Conservation (phyloP, 2,888 invertebrate species). For the Agrotis segetum region DNA sequence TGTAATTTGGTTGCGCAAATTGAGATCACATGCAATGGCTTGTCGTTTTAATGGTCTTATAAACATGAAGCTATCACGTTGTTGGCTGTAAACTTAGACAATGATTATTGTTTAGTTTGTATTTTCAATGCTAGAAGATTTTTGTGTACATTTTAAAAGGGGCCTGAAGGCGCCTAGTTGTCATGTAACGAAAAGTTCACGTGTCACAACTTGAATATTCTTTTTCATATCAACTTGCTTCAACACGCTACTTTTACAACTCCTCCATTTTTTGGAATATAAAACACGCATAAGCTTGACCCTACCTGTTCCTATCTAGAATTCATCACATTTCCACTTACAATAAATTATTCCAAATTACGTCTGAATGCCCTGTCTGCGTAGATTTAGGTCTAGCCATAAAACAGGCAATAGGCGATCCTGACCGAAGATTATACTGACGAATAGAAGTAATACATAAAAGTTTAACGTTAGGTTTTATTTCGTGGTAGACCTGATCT, state of each 20-base stretch:
- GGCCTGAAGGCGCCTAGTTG: no score
- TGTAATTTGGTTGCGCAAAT: conserved; percentile 12
- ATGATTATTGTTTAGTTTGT: background rate
- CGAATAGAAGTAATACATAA: conserved; percentile 13
- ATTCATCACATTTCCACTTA: conserved; percentile 13
- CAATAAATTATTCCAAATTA: conserved; percentile 8
- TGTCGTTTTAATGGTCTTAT: no score
- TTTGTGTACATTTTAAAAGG: no score
- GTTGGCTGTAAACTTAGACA: background rate
- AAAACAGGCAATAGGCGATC: conserved; percentile 13
- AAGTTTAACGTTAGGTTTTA: background rate
- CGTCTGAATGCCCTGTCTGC: background rate
- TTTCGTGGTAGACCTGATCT: conserved; percentile 16
- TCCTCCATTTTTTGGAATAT: background rate
- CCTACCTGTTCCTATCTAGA: conserved; percentile 7
- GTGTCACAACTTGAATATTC: no score
- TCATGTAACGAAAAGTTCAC: no score
- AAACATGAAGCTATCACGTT: no score
- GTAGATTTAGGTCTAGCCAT: conserved; percentile 18
- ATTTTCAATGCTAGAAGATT: background rate
- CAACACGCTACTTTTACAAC: background rate
- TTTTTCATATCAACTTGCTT: conserved; percentile 18
- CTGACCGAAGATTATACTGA: conserved; percentile 31
- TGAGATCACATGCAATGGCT: background rate
- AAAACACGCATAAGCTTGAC: conserved; percentile 8